Base-by-base conservation (phyloP, 2,113 vertebrate genomes). In the Engystomops pustulosus region DNA sequence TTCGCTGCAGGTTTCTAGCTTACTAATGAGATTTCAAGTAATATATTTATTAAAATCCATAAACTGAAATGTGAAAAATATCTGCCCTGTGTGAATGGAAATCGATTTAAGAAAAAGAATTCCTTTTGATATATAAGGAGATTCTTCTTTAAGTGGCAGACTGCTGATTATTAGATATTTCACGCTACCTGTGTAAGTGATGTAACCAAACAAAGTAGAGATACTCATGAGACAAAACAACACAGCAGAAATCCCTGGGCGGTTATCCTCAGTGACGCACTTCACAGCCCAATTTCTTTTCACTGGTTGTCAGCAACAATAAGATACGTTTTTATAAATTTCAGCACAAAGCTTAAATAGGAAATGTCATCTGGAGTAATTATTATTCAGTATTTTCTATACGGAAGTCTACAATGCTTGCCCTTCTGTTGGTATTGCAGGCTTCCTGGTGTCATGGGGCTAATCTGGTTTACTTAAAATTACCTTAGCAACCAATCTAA, bases 401-500 rank as follows among this genome's bases (percentile, higher is more conserved):
- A 41, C 55, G 12, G 53, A 47, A 49, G 70, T 23, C 51, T 69
- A 53, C 49, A 49, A 83, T 83, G 32, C 44, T 23, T n/a, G 20
- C 30, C 23, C 27, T 68, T 78, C 74, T 84, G 75, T 78, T 68
- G 67, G 53, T 78, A 51, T 67, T 53, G 14, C 72, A 68, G 60
- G 65, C 82, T 84, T 84, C 82, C 82, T 78, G 82, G 74, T 84
- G 45, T 77, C 74, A 78, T 68, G 82, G 45, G 58, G 72, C 82
- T 84, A 84, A 84, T 84, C 20, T 84, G 60, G 82, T 84, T 84
- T 84, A 60, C 82, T 53, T 67, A 47, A 65, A 47, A 83, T 83
- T 30, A 44, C 72, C 82, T 55, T 78, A 78, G 82, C 82, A 84
- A 84, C 82, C 72, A 84, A 77, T 76, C 82, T 84, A 84, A 84